Conservation (phyloP, 1,140 invertebrate species). For the Lasaia peninsularis region DNA sequence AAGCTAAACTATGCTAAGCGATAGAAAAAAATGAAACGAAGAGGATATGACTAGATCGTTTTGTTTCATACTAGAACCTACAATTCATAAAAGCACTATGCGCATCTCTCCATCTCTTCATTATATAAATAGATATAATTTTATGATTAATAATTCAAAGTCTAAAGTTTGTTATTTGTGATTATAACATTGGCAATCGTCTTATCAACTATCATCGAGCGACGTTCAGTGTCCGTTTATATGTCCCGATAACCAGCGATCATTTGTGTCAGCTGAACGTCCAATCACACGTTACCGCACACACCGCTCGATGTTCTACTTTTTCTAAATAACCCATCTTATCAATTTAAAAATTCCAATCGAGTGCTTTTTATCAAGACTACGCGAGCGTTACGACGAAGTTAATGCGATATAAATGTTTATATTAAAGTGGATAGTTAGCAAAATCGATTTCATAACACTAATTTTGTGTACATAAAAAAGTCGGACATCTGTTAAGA, state of each 20-base stretch:
- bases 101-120: constrained; percentile 70
- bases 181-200: constrained; percentile 74
- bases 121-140: constrained; percentile 71
- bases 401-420: constrained; percentile 61
- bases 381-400: constrained; percentile 55
- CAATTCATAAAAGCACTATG: constrained; percentile 75
- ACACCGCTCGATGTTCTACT: constrained; percentile 42
- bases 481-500: neutral
- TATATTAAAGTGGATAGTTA: constrained; percentile 64
- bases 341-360: constrained; percentile 33
- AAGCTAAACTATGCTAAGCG: constrained; percentile 77
- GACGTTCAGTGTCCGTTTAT: constrained; percentile 31
- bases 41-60: constrained; percentile 74
- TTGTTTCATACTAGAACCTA: constrained; percentile 71
- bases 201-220: constrained; percentile 65
- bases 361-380: constrained; percentile 40
- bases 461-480: constrained; percentile 33
- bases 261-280: constrained; percentile 15
- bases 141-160: constrained; percentile 70
- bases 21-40: constrained; percentile 69
- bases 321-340: constrained; percentile 39
- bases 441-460: constrained; percentile 65
- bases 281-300: constrained; percentile 7
- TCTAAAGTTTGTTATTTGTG: constrained; percentile 63
- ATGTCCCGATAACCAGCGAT: constrained; percentile 9